Evolutionary conservation across 2,113 vertebrate genomes (phyloP).

Genomic region (Petroica traversi): DNA sequence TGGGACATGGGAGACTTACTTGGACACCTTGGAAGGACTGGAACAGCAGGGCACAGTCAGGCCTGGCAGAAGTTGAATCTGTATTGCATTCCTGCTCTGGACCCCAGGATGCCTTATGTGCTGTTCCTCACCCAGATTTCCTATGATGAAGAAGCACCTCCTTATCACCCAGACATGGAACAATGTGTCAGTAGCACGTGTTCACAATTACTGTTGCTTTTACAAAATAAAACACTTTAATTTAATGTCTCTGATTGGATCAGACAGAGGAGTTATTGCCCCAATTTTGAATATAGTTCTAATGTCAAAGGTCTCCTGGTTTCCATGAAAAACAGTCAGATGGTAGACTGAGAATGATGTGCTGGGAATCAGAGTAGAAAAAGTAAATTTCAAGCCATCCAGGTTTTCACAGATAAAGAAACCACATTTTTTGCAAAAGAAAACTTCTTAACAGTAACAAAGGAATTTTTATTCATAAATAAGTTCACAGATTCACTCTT

Average conservation of each 20-base stretch:
- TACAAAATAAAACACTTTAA: neutral
- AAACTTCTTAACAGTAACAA: neutral
- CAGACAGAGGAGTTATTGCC: neutral
- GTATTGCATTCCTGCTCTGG: neutral
- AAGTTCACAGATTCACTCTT: neutral
- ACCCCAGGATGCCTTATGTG: rapidly evolving
- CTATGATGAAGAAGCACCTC: neutral
- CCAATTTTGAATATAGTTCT: neutral
- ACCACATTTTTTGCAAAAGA: neutral
- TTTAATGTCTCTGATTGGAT: neutral
- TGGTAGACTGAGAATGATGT: neutral
- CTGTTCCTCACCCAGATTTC: neutral
- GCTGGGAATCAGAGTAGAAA: neutral
- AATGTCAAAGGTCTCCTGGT: neutral
- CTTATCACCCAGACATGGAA: neutral
- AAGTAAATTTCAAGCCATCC: neutral
- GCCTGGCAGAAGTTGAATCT: neutral
- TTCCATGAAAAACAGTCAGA: neutral
- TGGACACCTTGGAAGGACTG: neutral
- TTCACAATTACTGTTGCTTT: neutral
- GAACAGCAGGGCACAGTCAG: neutral
- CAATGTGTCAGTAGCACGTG: neutral
- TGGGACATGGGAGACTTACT: neutral
- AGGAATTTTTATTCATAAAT: neutral
- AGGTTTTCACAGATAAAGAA: neutral